Percentiles rank a stretch among this genome's conserved stretches.
Evolutionary conservation across 2,888 invertebrate genomes (phyloP).

Genomic region (Mystacides longicornis): DNA sequence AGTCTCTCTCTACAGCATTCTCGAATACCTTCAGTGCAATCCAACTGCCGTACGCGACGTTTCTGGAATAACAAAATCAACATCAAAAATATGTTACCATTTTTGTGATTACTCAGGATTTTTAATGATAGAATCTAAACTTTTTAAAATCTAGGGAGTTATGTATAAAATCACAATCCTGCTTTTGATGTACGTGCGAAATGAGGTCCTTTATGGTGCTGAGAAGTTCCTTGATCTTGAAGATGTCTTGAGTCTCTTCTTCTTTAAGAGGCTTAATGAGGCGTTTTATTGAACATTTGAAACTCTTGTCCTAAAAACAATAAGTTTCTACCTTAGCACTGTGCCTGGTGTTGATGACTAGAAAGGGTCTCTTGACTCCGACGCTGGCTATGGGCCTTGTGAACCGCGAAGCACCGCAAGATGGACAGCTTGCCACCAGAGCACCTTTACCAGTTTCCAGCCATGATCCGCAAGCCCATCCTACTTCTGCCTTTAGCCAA

Average conservation of each 20-base stretch:
- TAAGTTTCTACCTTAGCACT: constrained; percentile 51
- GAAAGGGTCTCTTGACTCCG: constrained; percentile 64
- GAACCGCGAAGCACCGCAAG: constrained; percentile 57
- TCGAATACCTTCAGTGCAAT: constrained; percentile 60
- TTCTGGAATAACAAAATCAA: constrained; percentile 32
- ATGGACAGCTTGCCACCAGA: constrained; percentile 70
- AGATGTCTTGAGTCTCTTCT: too few species aligned
- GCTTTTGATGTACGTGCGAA: too few species aligned
- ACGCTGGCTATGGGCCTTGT: constrained; percentile 63
- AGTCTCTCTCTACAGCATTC: constrained; percentile 80
- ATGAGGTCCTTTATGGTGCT: too few species aligned
- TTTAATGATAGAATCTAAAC: too few species aligned
- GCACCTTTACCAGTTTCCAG: constrained; percentile 63
- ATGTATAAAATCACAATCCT: too few species aligned
- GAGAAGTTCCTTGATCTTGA: too few species aligned
- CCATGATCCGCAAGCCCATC: constrained; percentile 71
- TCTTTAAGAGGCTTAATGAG: too few species aligned
- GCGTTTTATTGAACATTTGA: too few species aligned
- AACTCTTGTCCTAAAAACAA: too few species aligned
- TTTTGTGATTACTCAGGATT: not conserved
- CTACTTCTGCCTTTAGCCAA: constrained; percentile 74
- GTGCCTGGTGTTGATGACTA: constrained; percentile 71
- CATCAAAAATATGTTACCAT: not conserved
- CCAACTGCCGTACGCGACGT: constrained; percentile 56
- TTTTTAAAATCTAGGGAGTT: too few species aligned